phyloP scores from a whole-genome alignment of 2,888 invertebrate genomes.

The Argyresthia albistria region DNA sequence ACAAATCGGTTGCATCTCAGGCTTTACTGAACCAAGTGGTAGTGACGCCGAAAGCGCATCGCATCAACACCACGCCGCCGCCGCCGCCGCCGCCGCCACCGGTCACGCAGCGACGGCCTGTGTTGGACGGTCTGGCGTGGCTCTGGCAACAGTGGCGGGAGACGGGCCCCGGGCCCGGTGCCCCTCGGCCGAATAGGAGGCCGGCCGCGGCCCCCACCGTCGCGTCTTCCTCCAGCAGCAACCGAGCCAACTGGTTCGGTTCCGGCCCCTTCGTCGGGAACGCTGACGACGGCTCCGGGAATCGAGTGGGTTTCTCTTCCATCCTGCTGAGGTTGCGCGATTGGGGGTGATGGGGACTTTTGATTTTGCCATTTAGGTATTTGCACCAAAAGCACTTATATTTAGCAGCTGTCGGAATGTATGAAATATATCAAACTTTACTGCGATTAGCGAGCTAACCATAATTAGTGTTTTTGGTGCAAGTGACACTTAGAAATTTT shows the following conservation, averaged over 20 bases:
- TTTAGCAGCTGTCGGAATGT: no score
- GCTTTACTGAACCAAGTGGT: conserved; percentile 73
- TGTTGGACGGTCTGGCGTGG: conserved; percentile 71
- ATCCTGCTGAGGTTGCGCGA: conserved; percentile 59
- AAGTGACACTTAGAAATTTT: no score
- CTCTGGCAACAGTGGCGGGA: conserved; percentile 74
- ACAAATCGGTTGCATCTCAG: conserved; percentile 52
- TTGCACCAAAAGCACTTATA: no score
- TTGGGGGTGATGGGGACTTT: conserved; percentile 59
- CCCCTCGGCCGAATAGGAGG: conserved; percentile 29
- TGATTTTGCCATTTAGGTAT: no score
- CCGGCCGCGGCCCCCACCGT: conserved; percentile 35
- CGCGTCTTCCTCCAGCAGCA: conserved; percentile 33
- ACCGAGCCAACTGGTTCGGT: conserved; percentile 57
- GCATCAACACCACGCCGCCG: conserved; percentile 45
- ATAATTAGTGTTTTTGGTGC: background rate
- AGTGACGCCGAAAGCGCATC: conserved; percentile 63
- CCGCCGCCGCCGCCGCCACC: conserved; percentile 55
- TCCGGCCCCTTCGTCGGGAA: conserved; percentile 67
- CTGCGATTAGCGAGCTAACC: no score
- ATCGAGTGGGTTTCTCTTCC: conserved; percentile 67
- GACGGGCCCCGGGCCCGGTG: conserved; percentile 49
- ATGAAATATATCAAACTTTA: no score
- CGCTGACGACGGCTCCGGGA: conserved; percentile 48
- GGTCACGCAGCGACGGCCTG: conserved; percentile 44